Conservation (phyloP, 2,888 invertebrate genomes). For the Meta bourneti region DNA sequence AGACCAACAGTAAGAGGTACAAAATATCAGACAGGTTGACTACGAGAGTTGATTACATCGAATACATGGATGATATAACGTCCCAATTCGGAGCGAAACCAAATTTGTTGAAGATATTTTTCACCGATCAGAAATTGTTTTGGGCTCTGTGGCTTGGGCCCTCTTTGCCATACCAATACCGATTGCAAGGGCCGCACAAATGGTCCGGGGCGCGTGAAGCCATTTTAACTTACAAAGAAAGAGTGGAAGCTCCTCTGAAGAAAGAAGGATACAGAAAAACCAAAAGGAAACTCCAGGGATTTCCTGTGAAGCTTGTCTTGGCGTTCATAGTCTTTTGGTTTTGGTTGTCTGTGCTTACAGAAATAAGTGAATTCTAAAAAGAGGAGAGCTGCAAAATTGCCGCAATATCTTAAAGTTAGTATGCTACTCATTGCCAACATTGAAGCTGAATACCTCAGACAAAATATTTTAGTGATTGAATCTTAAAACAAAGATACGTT, state of each 20-base stretch:
- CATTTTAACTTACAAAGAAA: slow-evolving; percentile 79
- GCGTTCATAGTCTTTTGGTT: slow-evolving; percentile 73
- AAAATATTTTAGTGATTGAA: not conserved
- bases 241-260: slow-evolving; percentile 75
- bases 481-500: too few species aligned
- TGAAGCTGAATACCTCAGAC: not conserved
- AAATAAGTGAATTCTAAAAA: slow-evolving; percentile 14
- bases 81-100: slow-evolving; percentile 81
- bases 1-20: slow-evolving; percentile 56
- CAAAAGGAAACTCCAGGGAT: slow-evolving; percentile 59
- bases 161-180: slow-evolving; percentile 80
- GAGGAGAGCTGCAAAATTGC: not conserved
- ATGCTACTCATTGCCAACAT: not conserved
- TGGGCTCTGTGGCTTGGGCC: slow-evolving; percentile 80
- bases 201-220: slow-evolving; percentile 82
- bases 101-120: slow-evolving; percentile 79
- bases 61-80: slow-evolving; percentile 82
- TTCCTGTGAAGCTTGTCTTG: slow-evolving; percentile 59
- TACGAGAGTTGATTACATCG: slow-evolving; percentile 77
- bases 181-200: slow-evolving; percentile 81
- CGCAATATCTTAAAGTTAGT: not conserved
- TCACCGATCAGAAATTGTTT: slow-evolving; percentile 79
- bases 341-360: slow-evolving; percentile 55
- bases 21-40: slow-evolving; percentile 71
- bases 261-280: slow-evolving; percentile 52